Evolutionary conservation across 2,888 invertebrate species (phyloP).

Genomic region (Barypeithes pellucidus): DNA sequence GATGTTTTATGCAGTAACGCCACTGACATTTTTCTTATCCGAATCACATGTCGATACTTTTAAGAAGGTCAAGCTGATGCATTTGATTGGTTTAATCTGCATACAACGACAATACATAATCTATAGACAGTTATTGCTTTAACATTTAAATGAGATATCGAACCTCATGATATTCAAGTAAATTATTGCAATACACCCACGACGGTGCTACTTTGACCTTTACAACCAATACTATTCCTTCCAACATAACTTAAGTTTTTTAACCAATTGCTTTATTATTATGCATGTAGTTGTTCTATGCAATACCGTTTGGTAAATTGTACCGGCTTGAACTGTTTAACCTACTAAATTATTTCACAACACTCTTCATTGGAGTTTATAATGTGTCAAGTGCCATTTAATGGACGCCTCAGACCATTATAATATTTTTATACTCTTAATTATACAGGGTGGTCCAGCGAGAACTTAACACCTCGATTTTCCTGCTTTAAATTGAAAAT

Average conservation of each 20-base stretch:
- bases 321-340: conserved; percentile 24
- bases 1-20: too few species aligned
- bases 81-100: too few species aligned
- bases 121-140: background rate
- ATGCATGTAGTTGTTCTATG: conserved; percentile 29
- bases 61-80: too few species aligned
- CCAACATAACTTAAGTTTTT: conserved; percentile 26
- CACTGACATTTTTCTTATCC: too few species aligned
- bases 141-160: conserved; percentile 6
- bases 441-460: too few species aligned
- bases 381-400: background rate
- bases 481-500: too few species aligned
- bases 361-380: conserved; percentile 11
- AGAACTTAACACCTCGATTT: too few species aligned
- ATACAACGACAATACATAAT: too few species aligned
- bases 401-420: background rate
- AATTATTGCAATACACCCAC: conserved; percentile 29
- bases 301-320: conserved; percentile 34
- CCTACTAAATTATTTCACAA: conserved; percentile 26
- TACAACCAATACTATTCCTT: conserved; percentile 25
- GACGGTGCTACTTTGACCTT: conserved; percentile 31
- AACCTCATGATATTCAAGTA: conserved; percentile 25
- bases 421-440: background rate
- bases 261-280: conserved; percentile 36
- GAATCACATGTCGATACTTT: too few species aligned